Evolutionary conservation across 2,113 vertebrate species (phyloP), one percentile per base, ranked within the genome.

Genomic region (Condylura cristata): DNA sequence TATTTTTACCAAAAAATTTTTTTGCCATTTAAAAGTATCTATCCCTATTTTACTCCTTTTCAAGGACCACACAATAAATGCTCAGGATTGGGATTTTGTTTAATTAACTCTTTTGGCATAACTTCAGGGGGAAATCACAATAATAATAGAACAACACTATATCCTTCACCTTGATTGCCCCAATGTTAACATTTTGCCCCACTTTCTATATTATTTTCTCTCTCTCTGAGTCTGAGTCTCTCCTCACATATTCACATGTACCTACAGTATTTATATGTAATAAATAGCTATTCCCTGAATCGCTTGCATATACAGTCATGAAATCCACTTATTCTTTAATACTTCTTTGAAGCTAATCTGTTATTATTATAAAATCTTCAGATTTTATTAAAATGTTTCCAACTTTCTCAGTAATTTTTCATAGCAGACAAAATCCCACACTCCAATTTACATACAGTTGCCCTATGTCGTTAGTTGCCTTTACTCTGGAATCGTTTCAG

Each of bases 121-220:
- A 94, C 83, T 91, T 60, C 24, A 90, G 92, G 83, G 89, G 88
- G 56, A 86, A 83, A 44, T 68, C 53, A 10, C 30, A 56, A 89
- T 53, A 86, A 61, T 44, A 81, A 71, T 44, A 39, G 2, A 70
- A n/a, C n/a, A n/a, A n/a, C n/a, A n/a, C n/a, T n/a, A n/a, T n/a
- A n/a, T n/a, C n/a, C n/a, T n/a, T n/a, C n/a, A n/a, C n/a, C n/a
- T n/a, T n/a, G n/a, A n/a, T n/a, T n/a, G n/a, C n/a, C n/a, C n/a
- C n/a, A n/a, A n/a, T n/a, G n/a, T n/a, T n/a, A n/a, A n/a, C n/a
- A n/a, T n/a, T n/a, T n/a, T n/a, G n/a, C n/a, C n/a, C n/a, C n/a
- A n/a, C n/a, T n/a, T n/a, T n/a, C 1, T 63, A 68, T 39, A 30
- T 51, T 5, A 30, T n/a, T 75, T 58, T 51, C 60, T 56, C 24